A percentile compares a stretch with the other conserved stretches of the same genome.
These are phyloP conservation scores for Mixornis gularis DNA, from an alignment of 2,113 vertebrate genomes.

Conservation along the genomic window DNA sequence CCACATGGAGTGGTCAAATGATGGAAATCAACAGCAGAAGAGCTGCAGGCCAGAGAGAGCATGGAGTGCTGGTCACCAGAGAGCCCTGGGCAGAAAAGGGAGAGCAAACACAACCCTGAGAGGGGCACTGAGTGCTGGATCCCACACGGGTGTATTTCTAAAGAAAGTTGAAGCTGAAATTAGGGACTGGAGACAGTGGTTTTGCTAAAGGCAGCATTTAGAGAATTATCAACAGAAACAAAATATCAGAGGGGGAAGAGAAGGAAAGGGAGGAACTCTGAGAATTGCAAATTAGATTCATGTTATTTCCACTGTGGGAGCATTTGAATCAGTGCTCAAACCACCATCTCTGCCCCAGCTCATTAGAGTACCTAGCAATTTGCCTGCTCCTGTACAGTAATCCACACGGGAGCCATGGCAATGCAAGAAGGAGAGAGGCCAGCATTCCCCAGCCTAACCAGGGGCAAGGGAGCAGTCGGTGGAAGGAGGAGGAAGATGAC, in stretches of 20 bases:
- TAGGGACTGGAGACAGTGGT: background rate
- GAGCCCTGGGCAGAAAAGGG: rapidly evolving
- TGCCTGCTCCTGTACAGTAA: background rate
- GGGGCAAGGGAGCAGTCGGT: background rate
- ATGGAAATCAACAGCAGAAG: background rate
- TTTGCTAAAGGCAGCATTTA: conserved; percentile 41
- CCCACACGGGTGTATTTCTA: background rate
- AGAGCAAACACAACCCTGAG: background rate
- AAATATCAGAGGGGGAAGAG: background rate
- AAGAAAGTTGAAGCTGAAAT: conserved; percentile 19
- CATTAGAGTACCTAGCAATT: background rate
- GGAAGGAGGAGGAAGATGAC: background rate
- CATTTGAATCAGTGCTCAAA: background rate
- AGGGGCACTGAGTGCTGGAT: background rate
- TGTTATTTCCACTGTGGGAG: background rate
- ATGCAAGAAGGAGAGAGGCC: background rate
- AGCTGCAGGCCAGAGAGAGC: background rate
- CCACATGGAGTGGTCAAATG: background rate
- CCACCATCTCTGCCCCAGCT: background rate
- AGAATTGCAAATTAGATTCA: background rate
- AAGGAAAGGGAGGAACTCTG: background rate
- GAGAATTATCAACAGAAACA: conserved; percentile 25
- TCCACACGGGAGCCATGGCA: background rate
- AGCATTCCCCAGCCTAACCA: background rate
- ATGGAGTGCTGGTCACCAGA: rapidly evolving